Percentiles rank a stretch among this genome's conserved stretches.
phyloP scores from a whole-genome alignment of 1,140 invertebrate genomes.

The Nasonia vitripennis region DNA sequence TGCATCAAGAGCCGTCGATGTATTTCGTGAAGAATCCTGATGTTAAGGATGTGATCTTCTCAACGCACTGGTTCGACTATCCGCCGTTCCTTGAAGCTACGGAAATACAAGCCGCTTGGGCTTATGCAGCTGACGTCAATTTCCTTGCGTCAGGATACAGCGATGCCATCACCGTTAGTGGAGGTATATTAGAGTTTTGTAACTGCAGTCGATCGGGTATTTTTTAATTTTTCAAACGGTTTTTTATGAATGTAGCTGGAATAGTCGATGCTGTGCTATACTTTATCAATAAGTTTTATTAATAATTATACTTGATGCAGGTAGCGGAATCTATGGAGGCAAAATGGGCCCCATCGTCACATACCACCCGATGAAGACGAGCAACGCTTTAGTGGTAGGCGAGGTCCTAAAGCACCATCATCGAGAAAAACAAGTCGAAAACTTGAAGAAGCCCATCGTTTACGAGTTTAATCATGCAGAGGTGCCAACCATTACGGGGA shows the following conservation, averaged over 20 bases:
- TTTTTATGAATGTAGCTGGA: too few relatives aligned
- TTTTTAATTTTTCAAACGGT: too few relatives aligned
- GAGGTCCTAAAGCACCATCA: constrained; percentile 61
- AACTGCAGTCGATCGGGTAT: too few relatives aligned
- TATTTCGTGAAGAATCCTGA: constrained; percentile 74
- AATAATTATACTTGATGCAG: constrained; percentile 53
- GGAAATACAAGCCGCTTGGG: constrained; percentile 76
- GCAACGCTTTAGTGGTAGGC: constrained; percentile 61
- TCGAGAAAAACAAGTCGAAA: constrained; percentile 38
- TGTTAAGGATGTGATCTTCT: constrained; percentile 82
- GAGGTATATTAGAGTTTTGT: constrained; percentile 30
- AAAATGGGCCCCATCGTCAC: constrained; percentile 53
- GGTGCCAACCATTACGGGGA: constrained; percentile 50
- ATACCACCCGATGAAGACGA: constrained; percentile 39
- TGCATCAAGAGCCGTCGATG: constrained; percentile 79
- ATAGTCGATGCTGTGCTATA: too few relatives aligned
- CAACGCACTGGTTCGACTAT: constrained; percentile 84
- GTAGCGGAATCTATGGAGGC: constrained; percentile 77
- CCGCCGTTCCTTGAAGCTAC: constrained; percentile 82
- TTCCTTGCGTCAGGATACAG: constrained; percentile 78
- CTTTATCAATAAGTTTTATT: not conserved
- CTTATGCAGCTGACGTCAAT: constrained; percentile 76
- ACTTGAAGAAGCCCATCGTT: not conserved
- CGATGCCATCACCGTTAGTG: constrained; percentile 61
- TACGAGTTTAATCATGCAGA: constrained; percentile 55